Evolutionary conservation across 2,113 vertebrate species (phyloP), one percentile per base, ranked within the genome.

Genomic region (Arvicanthis niloticus): DNA sequence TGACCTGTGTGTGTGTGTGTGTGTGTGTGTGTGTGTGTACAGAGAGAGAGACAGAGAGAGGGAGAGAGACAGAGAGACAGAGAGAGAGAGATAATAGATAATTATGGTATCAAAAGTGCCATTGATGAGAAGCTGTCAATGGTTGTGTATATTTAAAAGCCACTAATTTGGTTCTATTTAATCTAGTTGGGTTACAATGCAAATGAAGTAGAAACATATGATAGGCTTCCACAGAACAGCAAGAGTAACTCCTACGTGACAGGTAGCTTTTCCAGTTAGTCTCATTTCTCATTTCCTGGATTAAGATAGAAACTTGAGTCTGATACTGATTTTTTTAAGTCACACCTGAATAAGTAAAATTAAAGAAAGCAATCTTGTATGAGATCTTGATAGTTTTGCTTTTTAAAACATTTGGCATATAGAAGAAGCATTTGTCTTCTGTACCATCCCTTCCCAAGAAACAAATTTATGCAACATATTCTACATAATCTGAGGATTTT

Each of bases 331-430:
- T 91, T 16, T 84, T 0, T 16, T 62, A 42, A 70, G 76, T 93
- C 65, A 94, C 16, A 96, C 67, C 11, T 91, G 4, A 34, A 85
- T 42, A 9, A 98, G 16, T 96, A 94, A 88, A 95, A 91, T 88
- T 72, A 95, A 95, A 95, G 48, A 80, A 86, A 80, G n/a, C 73
- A 42, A 1, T 89, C 53, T 60, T 60, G 31, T 51, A 76, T 82
- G 7, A 85, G 34, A 68, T 22, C n/a, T 96, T 87, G 40, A n/a
- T 15, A 15, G 1, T 93, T 93, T 92, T 91, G 5, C 68, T 82
- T 90, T 94, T 93, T 37, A 24, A 96, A 86, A 31, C 5, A 87
- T 37, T 42, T 94, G 37, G 67, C n/a, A 84, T 93, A 4, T 15
- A 88, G 58, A 24, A 94, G 42, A 94, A 94, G 93, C 12, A 85